Base-by-base conservation (phyloP, 2,797 vertebrate species). In the Pteropus rufus region DNA sequence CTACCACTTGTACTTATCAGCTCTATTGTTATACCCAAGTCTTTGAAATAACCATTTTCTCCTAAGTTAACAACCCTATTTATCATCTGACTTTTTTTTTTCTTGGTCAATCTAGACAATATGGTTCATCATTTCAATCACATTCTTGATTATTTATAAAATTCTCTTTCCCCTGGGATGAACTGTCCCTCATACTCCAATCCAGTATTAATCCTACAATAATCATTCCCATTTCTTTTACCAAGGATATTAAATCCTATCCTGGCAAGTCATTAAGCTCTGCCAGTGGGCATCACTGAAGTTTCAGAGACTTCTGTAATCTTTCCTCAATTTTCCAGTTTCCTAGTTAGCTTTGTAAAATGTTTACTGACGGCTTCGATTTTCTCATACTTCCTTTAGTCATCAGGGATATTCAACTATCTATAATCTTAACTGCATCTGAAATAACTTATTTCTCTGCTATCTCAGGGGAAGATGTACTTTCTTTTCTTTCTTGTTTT, bases 401-500 rank as follows among this genome's bases (percentile, higher is more conserved):
- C 15, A 41, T 36, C 26, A 41, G 26, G 23, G 24, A 52, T 23
- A 58, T 31, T 64, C 26, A 69, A 44, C 52, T 36, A 46, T n/a
- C 44, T 39, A 2, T 29, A 67, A 64, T 2, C 9, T 73, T 39
- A 67, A n/a, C 5, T 58, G 24, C 2, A n/a, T 18, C 34, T 75
- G 12, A 82, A 76, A 77, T 3, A 26, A 10, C 49, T 56, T 46
- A 52, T 65, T 88, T 85, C 56, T 85, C 19, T 36, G 11, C 3
- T 54, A 26, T 3, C 3, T 49, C 49, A 39, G 49, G 19, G 26
- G 2, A 72, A 52, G 5, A 26, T 58, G 1, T 3, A 36, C 10
- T 82, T 88, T 86, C 7, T 39, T 77, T 44, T n/a, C 18, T n/a
- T 62, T 88, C 26, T 56, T 67, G 11, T 21, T 95, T 93, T 64